Percentiles rank a stretch among this genome's conserved stretches.
Conservation (phyloP, 2,797 vertebrate genomes). For the Orientallactaga sibirica region DNA sequence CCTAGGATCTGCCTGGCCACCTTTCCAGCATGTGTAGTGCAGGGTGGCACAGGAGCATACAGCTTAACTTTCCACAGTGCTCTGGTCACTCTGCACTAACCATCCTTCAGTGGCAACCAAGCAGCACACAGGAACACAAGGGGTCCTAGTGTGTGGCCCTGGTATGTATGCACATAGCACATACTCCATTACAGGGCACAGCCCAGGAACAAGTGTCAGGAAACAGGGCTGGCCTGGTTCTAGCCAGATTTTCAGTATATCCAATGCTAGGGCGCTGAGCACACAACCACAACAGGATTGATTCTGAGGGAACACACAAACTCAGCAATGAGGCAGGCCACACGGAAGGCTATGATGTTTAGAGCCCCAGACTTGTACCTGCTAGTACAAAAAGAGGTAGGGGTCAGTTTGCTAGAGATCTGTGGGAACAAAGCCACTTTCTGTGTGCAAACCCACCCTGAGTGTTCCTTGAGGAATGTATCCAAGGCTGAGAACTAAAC, state of each 20-base stretch:
- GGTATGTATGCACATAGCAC: neutral
- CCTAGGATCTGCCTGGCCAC: neutral
- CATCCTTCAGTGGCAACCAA: neutral
- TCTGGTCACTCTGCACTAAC: neutral
- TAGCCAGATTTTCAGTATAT: neutral
- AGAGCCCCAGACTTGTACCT: too few species aligned
- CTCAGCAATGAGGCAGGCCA: neutral
- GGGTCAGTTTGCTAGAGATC: neutral
- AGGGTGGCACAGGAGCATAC: accelerated
- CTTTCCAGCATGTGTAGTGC: neutral
- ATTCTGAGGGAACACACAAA: neutral
- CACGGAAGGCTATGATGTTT: neutral
- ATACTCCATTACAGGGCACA: neutral
- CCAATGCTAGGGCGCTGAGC: too few species aligned
- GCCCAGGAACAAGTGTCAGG: neutral
- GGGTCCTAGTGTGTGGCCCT: neutral
- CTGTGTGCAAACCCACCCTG: neutral
- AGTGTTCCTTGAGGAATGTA: neutral
- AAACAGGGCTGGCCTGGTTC: neutral
- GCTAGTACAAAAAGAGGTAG: too few species aligned
- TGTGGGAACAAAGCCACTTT: neutral
- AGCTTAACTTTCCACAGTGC: neutral
- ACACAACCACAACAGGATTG: neutral
- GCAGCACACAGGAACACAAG: neutral
- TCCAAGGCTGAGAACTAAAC: neutral